Percentiles rank a stretch among this genome's conserved stretches.
Evolutionary conservation across 2,797 vertebrate genomes (phyloP).

Genomic region (Columba guinea): DNA sequence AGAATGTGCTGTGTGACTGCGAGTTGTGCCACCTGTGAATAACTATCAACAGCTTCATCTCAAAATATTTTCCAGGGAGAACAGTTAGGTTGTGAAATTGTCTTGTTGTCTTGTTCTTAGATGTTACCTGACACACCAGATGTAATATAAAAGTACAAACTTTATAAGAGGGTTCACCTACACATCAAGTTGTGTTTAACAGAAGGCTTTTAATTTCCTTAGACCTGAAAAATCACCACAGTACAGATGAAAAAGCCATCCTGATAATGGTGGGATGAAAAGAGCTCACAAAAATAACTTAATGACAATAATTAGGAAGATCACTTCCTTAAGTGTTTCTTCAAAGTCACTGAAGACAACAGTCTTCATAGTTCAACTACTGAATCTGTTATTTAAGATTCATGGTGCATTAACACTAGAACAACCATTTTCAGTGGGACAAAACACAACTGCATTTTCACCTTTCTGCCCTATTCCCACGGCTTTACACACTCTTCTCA

Average conservation of each 20-base stretch:
- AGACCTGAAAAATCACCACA: background rate
- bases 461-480: background rate
- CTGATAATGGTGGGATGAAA: background rate
- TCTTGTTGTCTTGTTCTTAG: conserved; percentile 19
- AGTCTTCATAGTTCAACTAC: background rate
- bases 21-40: conserved; percentile 16
- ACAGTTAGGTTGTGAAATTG: conserved; percentile 13
- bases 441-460: conserved; percentile 3
- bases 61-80: conserved; percentile 31
- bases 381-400: conserved; percentile 8
- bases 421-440: background rate
- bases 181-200: background rate
- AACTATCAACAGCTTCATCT: conserved; percentile 36
- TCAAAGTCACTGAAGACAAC: background rate
- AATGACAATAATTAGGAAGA: background rate
- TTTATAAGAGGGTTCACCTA: background rate
- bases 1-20: background rate
- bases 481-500: background rate
- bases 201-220: background rate
- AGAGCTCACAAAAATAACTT: background rate
- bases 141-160: background rate
- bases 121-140: background rate
- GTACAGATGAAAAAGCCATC: background rate
- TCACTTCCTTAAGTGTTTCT: background rate
- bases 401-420: background rate